Conservation (phyloP, 2,797 vertebrate species). For the Anguilla pacifica region DNA sequence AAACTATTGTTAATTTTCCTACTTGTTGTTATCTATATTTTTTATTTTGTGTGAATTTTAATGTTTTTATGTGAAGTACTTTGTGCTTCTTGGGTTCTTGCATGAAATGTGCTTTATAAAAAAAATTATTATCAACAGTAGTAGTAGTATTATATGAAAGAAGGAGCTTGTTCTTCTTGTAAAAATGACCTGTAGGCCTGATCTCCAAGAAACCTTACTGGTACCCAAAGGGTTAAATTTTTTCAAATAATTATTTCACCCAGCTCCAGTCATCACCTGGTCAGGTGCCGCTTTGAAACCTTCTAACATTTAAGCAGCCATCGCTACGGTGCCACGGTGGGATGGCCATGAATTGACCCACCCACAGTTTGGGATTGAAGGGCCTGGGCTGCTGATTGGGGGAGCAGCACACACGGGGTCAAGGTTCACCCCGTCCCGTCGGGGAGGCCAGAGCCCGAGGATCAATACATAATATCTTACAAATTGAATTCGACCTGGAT, state of each 20-base stretch:
- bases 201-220: neutral
- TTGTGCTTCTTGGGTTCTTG: neutral
- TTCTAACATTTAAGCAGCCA: neutral
- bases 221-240: neutral
- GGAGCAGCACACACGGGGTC: slow-evolving; percentile 63
- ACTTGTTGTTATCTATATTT: neutral
- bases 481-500: slow-evolving; percentile 85
- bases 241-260: neutral
- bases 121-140: neutral
- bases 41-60: neutral
- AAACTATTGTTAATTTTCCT: neutral
- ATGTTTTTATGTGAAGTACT: neutral
- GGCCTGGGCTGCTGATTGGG: slow-evolving; percentile 39
- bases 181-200: neutral
- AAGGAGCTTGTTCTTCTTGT: neutral
- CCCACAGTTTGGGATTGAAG: slow-evolving; percentile 24
- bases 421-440: slow-evolving; percentile 60
- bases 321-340: neutral
- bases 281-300: neutral
- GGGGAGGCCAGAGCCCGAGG: slow-evolving; percentile 55
- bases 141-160: neutral
- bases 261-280: neutral
- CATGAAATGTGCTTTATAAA: neutral
- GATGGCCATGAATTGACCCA: slow-evolving; percentile 24
- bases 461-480: slow-evolving; percentile 86